Evolutionary conservation across 2,113 vertebrate species (phyloP).

Genomic region (Willisornis vidua): DNA sequence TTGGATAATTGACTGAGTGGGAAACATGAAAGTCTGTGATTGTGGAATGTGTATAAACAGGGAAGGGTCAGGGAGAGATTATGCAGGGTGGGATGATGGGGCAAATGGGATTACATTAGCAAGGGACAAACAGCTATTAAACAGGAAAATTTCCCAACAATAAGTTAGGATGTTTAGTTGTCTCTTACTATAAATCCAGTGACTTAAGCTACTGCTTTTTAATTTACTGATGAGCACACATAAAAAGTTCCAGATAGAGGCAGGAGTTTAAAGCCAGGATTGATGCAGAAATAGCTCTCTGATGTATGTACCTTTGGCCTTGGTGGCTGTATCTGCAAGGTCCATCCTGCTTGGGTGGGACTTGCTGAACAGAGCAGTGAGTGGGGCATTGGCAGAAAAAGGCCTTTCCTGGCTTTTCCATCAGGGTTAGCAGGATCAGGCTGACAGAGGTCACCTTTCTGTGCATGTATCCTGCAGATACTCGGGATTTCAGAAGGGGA

Average conservation of each 20-base stretch:
- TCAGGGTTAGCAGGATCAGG: background rate
- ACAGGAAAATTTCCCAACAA: background rate
- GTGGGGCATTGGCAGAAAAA: background rate
- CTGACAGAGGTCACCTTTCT: background rate
- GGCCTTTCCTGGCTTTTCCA: background rate
- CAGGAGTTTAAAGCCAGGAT: background rate
- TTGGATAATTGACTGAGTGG: slow-evolving; percentile 39
- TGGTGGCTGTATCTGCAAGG: background rate
- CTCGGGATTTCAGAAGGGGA: background rate
- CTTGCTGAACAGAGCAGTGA: background rate
- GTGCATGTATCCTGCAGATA: background rate
- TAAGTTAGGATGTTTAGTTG: background rate
- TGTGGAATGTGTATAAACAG: background rate
- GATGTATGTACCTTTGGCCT: background rate
- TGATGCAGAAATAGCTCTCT: background rate
- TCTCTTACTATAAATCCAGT: background rate
- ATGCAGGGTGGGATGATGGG: background rate
- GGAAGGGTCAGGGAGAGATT: background rate
- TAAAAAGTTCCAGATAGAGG: background rate
- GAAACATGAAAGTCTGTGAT: slow-evolving; percentile 27
- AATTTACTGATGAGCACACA: background rate
- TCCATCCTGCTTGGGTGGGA: background rate
- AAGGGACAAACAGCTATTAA: background rate
- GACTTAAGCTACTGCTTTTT: background rate
- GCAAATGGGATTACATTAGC: background rate